phyloP scores from a whole-genome alignment of 92 coral and sea anemone species.

The Epizoanthus illoricatus region DNA sequence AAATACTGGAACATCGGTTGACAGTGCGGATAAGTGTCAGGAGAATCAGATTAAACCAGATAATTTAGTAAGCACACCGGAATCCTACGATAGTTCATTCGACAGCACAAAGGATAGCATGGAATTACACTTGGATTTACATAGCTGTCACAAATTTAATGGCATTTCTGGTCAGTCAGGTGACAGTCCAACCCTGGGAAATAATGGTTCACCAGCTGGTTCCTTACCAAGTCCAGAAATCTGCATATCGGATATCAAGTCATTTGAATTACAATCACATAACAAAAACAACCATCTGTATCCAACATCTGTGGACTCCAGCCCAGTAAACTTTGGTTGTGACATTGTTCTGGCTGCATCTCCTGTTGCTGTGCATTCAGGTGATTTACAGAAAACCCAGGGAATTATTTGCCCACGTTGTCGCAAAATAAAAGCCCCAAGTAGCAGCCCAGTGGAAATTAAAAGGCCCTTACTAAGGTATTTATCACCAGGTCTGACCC shows the following conservation, averaged over 20 bases:
- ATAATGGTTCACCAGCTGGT: neutral
- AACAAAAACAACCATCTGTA: constrained; percentile 16
- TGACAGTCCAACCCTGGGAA: neutral
- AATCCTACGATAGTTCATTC: neutral
- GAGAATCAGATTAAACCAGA: neutral
- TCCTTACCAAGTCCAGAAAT: constrained; percentile 15
- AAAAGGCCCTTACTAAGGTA: constrained; percentile 6
- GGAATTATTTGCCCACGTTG: neutral
- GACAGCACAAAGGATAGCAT: constrained; percentile 6
- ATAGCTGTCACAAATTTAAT: constrained; percentile 21
- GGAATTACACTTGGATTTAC: constrained; percentile 24
- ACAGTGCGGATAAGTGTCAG: constrained; percentile 14
- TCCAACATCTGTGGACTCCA: neutral
- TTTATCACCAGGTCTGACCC: constrained; percentile 8
- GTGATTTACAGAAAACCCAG: neutral
- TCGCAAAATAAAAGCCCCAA: neutral
- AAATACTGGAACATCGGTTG: neutral
- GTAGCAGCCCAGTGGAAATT: constrained; percentile 7
- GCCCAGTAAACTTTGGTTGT: constrained; percentile 3
- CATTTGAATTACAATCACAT: constrained; percentile 26
- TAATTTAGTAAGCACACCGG: constrained; percentile 9
- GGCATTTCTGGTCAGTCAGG: neutral
- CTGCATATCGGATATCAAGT: neutral
- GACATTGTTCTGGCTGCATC: neutral
- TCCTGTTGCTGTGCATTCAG: neutral